Evolutionary conservation across 2,113 vertebrate genomes (phyloP).

Genomic region (Verasper variegatus): DNA sequence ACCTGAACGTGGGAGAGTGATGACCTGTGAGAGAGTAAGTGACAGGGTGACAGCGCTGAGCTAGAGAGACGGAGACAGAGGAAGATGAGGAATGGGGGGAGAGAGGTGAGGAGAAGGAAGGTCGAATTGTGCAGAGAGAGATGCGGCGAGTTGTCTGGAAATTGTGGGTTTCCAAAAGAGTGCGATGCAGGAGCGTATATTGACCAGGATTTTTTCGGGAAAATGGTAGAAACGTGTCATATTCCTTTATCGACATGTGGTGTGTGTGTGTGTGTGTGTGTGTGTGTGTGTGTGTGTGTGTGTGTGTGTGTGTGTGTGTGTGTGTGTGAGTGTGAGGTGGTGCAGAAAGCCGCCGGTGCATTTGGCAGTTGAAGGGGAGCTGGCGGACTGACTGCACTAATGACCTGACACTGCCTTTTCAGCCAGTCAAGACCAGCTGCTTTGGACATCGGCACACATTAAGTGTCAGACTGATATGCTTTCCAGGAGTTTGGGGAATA

Average conservation of each 20-base stretch:
- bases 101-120: slow-evolving; percentile 7
- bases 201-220: slow-evolving; percentile 3
- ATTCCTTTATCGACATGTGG: slow-evolving; percentile 48
- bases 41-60: slow-evolving; percentile 74
- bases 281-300: no score
- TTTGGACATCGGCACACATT: slow-evolving; percentile 74
- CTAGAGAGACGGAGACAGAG: slow-evolving; percentile 53
- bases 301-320: no score
- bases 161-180: slow-evolving; percentile 37
- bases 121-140: slow-evolving; percentile 27
- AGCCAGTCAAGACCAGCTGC: slow-evolving; percentile 75
- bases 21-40: slow-evolving; percentile 70
- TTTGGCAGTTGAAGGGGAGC: slow-evolving; percentile 71
- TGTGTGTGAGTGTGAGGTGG: slow-evolving; percentile 19
- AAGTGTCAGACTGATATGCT: slow-evolving; percentile 78
- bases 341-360: slow-evolving; percentile 57
- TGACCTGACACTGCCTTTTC: slow-evolving; percentile 79
- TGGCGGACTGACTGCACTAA: slow-evolving; percentile 73
- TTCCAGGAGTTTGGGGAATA: slow-evolving; percentile 75
- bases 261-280: slow-evolving; percentile 4
- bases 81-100: slow-evolving; percentile 48
- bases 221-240: slow-evolving; percentile 35
- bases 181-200: slow-evolving; percentile 18
- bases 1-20: slow-evolving; percentile 70
- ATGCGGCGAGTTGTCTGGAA: slow-evolving; percentile 22